Percentiles rank a stretch among this genome's conserved stretches.
Conservation (phyloP, 1,140 invertebrate species). For the Leptinotarsa texana region DNA sequence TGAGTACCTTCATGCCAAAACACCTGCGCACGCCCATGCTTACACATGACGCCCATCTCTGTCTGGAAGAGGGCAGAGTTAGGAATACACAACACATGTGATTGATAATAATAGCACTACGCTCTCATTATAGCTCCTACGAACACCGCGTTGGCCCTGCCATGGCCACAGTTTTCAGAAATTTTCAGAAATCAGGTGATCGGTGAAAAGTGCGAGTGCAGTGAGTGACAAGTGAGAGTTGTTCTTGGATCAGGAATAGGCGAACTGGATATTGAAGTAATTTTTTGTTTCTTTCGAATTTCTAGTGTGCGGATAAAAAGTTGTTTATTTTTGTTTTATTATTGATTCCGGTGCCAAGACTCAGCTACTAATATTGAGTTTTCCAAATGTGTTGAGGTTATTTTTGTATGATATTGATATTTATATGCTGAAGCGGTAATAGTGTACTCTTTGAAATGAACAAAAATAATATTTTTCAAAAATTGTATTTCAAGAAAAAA, state of each 20-base stretch:
- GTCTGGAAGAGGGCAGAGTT: constrained; percentile 15
- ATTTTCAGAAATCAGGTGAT: constrained; percentile 4
- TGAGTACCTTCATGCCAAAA: neutral
- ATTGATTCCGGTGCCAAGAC: constrained; percentile 5
- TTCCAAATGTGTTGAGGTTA: no score
- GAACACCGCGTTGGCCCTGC: constrained; percentile 2
- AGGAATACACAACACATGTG: constrained; percentile 22
- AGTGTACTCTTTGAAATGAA: no score
- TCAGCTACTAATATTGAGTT: neutral
- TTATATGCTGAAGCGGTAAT: no score
- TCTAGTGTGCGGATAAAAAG: constrained; percentile 10
- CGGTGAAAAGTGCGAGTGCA: neutral
- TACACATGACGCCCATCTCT: constrained; percentile 18
- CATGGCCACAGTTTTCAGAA: constrained; percentile 4
- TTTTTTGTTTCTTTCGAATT: neutral
- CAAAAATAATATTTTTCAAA: no score
- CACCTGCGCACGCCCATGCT: constrained; percentile 18
- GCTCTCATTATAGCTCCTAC: constrained; percentile 11
- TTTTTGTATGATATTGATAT: no score
- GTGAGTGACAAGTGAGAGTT: constrained; percentile 1
- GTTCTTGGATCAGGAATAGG: neutral
- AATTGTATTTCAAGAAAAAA: no score
- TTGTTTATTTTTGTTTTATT: constrained; percentile 12
- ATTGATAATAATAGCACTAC: constrained; percentile 23
- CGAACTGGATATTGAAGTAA: neutral